Evolutionary conservation across 2,113 vertebrate genomes (phyloP).

Genomic region (Machaerirhynchus nigripectus): DNA sequence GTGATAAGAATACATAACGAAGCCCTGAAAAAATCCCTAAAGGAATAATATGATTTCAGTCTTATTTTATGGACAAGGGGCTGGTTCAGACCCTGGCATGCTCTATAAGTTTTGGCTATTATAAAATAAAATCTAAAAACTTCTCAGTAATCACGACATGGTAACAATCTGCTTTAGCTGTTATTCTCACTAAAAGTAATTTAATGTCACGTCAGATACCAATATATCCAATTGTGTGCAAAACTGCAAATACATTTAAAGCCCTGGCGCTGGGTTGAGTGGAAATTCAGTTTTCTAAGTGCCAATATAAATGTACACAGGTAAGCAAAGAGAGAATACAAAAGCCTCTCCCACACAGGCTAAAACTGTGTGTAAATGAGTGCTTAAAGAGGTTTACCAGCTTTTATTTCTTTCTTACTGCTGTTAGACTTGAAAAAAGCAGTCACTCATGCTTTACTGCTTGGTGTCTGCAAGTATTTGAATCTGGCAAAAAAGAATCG

Average conservation of each 20-base stretch:
- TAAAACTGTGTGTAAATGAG: neutral
- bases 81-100: neutral
- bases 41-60: constrained; percentile 1
- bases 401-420: constrained; percentile 12
- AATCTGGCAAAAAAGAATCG: neutral
- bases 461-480: neutral
- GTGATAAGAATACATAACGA: neutral
- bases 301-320: neutral
- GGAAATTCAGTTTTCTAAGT: neutral
- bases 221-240: neutral
- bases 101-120: constrained; percentile 4
- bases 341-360: neutral
- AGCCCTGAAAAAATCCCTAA: neutral
- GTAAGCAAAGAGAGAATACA: neutral
- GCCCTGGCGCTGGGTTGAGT: neutral
- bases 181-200: constrained; percentile 19
- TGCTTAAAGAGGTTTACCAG: neutral
- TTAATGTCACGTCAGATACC: neutral
- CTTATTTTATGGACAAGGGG: neutral
- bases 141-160: neutral
- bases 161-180: neutral
- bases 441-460: neutral
- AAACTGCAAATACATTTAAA: constrained; percentile 28
- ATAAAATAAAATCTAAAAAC: neutral
- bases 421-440: neutral